A percentile compares a stretch with the other conserved stretches of the same genome.
Evolutionary conservation across 2,797 vertebrate genomes (phyloP).

Genomic region (Octomys mimax): DNA sequence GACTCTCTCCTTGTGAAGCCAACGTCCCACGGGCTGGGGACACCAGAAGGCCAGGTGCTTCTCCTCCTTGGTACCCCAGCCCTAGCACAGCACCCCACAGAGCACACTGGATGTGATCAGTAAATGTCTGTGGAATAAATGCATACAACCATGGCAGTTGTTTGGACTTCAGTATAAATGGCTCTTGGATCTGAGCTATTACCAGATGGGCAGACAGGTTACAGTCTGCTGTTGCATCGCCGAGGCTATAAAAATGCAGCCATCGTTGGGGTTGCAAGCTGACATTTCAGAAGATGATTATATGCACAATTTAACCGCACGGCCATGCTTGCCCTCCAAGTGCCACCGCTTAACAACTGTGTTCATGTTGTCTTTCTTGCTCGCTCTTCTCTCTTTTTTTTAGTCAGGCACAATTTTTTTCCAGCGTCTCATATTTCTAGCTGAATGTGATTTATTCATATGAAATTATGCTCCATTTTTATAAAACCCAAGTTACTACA

Average conservation of each 20-base stretch:
- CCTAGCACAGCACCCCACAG: background rate
- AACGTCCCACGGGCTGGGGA: rapidly evolving
- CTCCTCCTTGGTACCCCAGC: background rate
- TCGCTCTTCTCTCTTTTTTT: constrained; percentile 48
- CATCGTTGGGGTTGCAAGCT: constrained; percentile 70
- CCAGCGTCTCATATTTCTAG: constrained; percentile 79
- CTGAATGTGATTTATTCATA: constrained; percentile 85
- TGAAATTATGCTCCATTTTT: constrained; percentile 89
- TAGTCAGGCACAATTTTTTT: constrained; percentile 63
- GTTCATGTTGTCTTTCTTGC: constrained; percentile 77
- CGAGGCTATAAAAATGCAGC: constrained; percentile 82
- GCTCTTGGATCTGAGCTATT: constrained; percentile 73
- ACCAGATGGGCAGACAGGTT: constrained; percentile 84
- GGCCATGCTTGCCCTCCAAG: constrained; percentile 75
- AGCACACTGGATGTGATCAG: background rate
- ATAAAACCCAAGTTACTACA: constrained; percentile 87
- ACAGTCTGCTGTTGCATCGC: constrained; percentile 79
- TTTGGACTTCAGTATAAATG: constrained; percentile 77
- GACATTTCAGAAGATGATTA: constrained; percentile 86
- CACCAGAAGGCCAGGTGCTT: background rate
- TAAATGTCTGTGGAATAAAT: constrained; percentile 46
- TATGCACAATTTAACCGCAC: constrained; percentile 82
- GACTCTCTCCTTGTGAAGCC: background rate
- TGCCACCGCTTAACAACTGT: constrained; percentile 73
- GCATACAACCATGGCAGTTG: constrained; percentile 70